These are phyloP conservation scores for Ochotona princeps DNA, from an alignment of 2,113 vertebrate species.

Conservation along the genomic window DNA sequence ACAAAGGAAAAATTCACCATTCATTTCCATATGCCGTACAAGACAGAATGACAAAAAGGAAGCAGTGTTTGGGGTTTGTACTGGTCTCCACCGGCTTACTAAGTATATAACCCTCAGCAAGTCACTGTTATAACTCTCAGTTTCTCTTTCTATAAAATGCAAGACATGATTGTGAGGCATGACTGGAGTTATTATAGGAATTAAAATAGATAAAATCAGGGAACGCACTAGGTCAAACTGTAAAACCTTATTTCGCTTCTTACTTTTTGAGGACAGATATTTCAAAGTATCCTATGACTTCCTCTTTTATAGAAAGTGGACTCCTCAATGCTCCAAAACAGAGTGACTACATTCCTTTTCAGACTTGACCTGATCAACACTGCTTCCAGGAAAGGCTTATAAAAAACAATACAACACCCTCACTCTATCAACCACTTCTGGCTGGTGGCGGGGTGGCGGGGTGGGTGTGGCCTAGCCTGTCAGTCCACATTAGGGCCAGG, in stretches of 20 bases:
- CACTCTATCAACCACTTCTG: no score
- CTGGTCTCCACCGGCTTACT: not conserved
- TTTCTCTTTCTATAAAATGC: constrained; percentile 25
- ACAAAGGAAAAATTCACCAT: not conserved
- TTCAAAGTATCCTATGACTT: constrained; percentile 43
- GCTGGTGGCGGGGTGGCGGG: no score
- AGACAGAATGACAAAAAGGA: not conserved
- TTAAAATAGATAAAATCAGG: constrained; percentile 47
- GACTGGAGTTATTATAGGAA: constrained; percentile 22
- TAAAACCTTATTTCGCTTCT: constrained; percentile 20
- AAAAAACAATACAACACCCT: not conserved
- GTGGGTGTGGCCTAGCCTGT: no score
- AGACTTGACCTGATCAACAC: constrained; percentile 52
- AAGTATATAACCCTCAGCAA: not conserved
- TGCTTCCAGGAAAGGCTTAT: constrained; percentile 64
- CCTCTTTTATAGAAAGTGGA: constrained; percentile 26
- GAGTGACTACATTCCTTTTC: not conserved
- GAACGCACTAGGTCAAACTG: constrained; percentile 50
- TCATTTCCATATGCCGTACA: not conserved
- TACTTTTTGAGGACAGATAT: not conserved
- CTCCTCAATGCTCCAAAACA: constrained; percentile 31
- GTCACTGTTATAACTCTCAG: constrained; percentile 18
- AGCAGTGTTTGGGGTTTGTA: not conserved
- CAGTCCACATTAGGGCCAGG: no score
- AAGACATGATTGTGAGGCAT: constrained; percentile 27